phyloP scores from a whole-genome alignment of 2,888 invertebrate genomes.

The Celastrina argiolus region DNA sequence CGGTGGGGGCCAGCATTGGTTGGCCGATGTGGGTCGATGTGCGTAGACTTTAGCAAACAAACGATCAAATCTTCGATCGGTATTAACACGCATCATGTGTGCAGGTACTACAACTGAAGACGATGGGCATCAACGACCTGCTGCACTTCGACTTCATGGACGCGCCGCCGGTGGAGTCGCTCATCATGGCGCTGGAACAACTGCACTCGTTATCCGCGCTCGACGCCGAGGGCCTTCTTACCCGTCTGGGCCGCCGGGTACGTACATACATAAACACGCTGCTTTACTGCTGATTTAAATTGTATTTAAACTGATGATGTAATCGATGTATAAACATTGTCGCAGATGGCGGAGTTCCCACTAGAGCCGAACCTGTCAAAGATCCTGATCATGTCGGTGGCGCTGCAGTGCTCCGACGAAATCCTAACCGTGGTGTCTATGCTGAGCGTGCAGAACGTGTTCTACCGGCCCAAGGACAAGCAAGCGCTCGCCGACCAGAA shows the following conservation, averaged over 20 bases:
- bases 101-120: slow-evolving; percentile 94
- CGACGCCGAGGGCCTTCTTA: slow-evolving; percentile 94
- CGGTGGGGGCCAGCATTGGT: no score
- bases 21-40: no score
- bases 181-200: slow-evolving; percentile 98
- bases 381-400: slow-evolving; percentile 99
- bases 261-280: slow-evolving; percentile 24
- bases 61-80: no score
- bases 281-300: not conserved
- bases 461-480: slow-evolving; percentile 93
- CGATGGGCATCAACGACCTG: slow-evolving; percentile 99
- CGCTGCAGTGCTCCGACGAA: slow-evolving; percentile 98
- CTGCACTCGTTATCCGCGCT: slow-evolving; percentile 97
- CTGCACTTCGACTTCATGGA: slow-evolving; percentile 99
- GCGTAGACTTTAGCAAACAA: no score
- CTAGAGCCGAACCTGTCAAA: slow-evolving; percentile 98
- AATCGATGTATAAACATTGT: slow-evolving; percentile 26
- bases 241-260: slow-evolving; percentile 86
- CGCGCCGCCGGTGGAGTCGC: slow-evolving; percentile 97
- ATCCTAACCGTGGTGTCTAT: slow-evolving; percentile 98
- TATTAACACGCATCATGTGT: not conserved
- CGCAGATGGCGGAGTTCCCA: slow-evolving; percentile 99
- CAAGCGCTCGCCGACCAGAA: slow-evolving; percentile 98
- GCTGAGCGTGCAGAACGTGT: slow-evolving; percentile 99
- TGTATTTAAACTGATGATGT: not conserved